Percentiles rank a stretch among this genome's conserved stretches.
These are phyloP conservation scores for Amphimedon queenslandica DNA, from an alignment of 37 sponge, comb jelly and placozoan species.

Conservation along the genomic window DNA sequence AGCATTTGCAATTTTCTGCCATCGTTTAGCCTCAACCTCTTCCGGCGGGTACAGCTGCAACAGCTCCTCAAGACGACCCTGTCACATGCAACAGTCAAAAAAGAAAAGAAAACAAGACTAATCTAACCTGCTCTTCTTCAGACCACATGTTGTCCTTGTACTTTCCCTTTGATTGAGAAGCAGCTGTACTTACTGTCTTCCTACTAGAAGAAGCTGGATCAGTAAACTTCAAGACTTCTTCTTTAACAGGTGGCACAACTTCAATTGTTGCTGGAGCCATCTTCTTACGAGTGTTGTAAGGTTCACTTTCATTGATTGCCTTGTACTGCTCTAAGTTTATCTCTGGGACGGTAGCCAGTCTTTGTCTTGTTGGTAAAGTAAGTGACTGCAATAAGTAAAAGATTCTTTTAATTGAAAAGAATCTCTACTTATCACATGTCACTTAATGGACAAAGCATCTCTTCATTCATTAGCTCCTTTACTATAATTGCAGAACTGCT, in stretches of 20 bases:
- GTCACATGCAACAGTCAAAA: neutral
- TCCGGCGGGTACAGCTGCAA: constrained; percentile 72
- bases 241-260: neutral
- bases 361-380: constrained; percentile 51
- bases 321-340: constrained; percentile 60
- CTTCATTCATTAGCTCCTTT: no score
- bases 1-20: constrained; percentile 81
- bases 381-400: no score
- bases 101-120: neutral
- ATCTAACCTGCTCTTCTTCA: constrained; percentile 73
- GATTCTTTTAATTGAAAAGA: no score
- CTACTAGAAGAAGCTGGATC: neutral
- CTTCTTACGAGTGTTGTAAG: constrained; percentile 8
- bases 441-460: no score
- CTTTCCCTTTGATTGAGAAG: neutral
- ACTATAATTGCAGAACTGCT: no score
- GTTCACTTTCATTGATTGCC: constrained; percentile 27
- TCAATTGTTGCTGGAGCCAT: neutral
- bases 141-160: constrained; percentile 78
- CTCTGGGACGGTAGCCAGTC: constrained; percentile 40
- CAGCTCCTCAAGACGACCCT: constrained; percentile 78
- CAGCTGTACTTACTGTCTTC: neutral
- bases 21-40: constrained; percentile 63
- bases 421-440: neutral
- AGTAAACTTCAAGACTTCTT: neutral